These are phyloP conservation scores for Aphaenogaster ashmeadi DNA, from an alignment of 1,140 invertebrate genomes.

Conservation along the genomic window DNA sequence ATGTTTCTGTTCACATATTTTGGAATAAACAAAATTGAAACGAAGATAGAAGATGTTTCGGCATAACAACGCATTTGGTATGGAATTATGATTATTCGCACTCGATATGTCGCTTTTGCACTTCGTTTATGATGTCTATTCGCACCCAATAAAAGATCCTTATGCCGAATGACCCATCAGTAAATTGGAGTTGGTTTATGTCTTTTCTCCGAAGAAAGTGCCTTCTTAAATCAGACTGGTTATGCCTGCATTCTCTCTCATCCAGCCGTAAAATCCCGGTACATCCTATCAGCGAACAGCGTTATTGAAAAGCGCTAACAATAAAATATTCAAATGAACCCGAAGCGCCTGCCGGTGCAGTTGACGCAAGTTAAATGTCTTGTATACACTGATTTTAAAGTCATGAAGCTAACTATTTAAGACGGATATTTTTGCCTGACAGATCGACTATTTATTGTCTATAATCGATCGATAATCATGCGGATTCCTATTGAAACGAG, in stretches of 20 bases:
- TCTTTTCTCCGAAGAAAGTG: background rate
- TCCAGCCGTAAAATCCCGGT: slow-evolving; percentile 68
- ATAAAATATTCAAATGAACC: slow-evolving; percentile 81
- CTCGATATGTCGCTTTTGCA: slow-evolving; percentile 29
- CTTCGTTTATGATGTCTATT: slow-evolving; percentile 30
- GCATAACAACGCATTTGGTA: background rate
- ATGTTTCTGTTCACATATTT: background rate
- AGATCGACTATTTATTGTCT: slow-evolving; percentile 73
- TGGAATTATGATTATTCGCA: slow-evolving; percentile 34
- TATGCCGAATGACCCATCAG: slow-evolving; percentile 1
- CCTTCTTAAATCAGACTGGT: slow-evolving; percentile 27
- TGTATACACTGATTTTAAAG: slow-evolving; percentile 25
- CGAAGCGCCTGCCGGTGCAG: slow-evolving; percentile 19
- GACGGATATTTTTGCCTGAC: slow-evolving; percentile 52
- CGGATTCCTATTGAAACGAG: background rate
- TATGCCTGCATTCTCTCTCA: slow-evolving; percentile 20
- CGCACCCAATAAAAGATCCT: slow-evolving; percentile 35
- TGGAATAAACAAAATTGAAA: slow-evolving; percentile 36
- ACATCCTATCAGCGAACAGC: slow-evolving; percentile 60
- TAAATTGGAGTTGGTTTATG: slow-evolving; percentile 24
- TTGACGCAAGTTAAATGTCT: slow-evolving; percentile 29
- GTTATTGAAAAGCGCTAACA: slow-evolving; percentile 76
- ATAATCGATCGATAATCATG: slow-evolving; percentile 21
- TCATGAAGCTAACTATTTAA: slow-evolving; percentile 17
- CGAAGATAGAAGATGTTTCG: background rate